Evolutionary conservation across 1,140 invertebrate genomes (phyloP).

Genomic region (Saccostrea glomerata): DNA sequence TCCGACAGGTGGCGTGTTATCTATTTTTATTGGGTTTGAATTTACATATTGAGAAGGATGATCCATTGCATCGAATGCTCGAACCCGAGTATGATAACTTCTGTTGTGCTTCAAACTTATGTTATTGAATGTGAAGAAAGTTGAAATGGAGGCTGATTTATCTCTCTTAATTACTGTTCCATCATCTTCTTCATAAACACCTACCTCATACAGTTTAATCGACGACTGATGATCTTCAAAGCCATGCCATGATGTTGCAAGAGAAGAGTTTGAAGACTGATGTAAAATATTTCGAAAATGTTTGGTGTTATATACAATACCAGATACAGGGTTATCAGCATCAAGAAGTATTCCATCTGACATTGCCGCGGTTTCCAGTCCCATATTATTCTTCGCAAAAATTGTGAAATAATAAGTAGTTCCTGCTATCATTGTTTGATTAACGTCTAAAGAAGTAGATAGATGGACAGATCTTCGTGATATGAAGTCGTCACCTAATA

Average conservation of each 20-base stretch:
- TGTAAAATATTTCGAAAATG: slow-evolving; percentile 37
- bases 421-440: slow-evolving; percentile 48
- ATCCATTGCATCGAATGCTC: slow-evolving; percentile 28
- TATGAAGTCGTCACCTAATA: slow-evolving; percentile 14
- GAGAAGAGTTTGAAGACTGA: slow-evolving; percentile 33
- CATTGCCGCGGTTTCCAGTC: slow-evolving; percentile 11
- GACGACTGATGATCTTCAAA: slow-evolving; percentile 63
- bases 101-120: slow-evolving; percentile 6
- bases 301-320: slow-evolving; percentile 59
- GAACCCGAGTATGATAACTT: background rate
- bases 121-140: background rate
- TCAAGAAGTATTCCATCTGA: slow-evolving; percentile 63
- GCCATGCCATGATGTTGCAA: slow-evolving; percentile 61
- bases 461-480: background rate
- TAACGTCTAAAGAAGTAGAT: slow-evolving; percentile 48
- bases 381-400: slow-evolving; percentile 45
- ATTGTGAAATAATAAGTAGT: slow-evolving; percentile 52
- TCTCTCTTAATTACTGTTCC: background rate
- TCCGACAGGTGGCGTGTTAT: slow-evolving; percentile 21
- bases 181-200: background rate
- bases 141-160: background rate
- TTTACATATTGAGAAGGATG: background rate
- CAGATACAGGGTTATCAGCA: slow-evolving; percentile 52
- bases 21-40: slow-evolving; percentile 35
- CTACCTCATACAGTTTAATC: slow-evolving; percentile 46